Evolutionary conservation across 2,888 invertebrate species (phyloP), one percentile per base, ranked within the genome.

Genomic region (Crepidodera aurea): DNA sequence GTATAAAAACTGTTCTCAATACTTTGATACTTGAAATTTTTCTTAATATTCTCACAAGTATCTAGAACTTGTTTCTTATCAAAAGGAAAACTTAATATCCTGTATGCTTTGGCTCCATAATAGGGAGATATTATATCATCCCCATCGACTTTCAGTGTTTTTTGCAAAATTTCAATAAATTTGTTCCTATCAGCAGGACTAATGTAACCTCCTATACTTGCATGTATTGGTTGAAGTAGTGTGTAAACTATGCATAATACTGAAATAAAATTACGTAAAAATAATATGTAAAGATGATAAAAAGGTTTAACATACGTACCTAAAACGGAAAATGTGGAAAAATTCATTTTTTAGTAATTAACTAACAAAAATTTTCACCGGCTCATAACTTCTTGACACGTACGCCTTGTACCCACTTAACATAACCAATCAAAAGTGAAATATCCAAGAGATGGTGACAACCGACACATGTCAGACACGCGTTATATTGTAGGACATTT

Each of bases 101-200:
- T 88, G 58, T 90, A 85, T 46, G 94, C 95, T 56, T 88, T 83
- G 0, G 90, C 84, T 1, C 91, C 88, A 82, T 91, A 90, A 77
- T 93, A 91, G 25, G 91, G 79, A 2, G 87, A 81, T 56, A 86
- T 81, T 44, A 91, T 75, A 77, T 93, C 92, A 69, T 84, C 75
- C n/a, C 66, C 69, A 46, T 76, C 73, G 12, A 71, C 54, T 39
- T 70, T 72, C 34, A 77, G 64, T n/a, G 77, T 73, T 42, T 73
- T 76, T 22, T 67, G 70, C 25, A 80, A 69, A 16, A 76, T 71
- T 56, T 74, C 68, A 34, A 77, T 25, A 42, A 80, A 75, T 67
- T 77, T 78, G 54, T 69, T 69, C 55, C 71, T 68, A 67, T 79
- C 79, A 37, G 71, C 60, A 42, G 74, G 64, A 44, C 75, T 72